Conservation (phyloP, 2,797 vertebrate genomes). For the Steatocranus sp. region DNA sequence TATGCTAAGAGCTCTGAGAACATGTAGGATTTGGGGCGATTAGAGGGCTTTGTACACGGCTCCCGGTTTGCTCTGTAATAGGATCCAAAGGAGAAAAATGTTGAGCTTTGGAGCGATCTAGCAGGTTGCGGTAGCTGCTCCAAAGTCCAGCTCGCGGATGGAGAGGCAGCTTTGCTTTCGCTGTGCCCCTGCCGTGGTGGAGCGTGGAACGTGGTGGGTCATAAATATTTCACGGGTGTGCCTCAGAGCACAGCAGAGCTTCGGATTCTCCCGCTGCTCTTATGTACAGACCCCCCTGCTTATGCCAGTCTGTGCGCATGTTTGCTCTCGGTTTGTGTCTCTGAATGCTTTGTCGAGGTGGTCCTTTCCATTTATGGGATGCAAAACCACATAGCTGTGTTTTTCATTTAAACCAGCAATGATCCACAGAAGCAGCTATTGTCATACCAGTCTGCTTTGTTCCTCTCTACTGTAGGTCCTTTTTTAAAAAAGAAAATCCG, state of each 20-base stretch:
- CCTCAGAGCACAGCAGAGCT: slow-evolving; percentile 48
- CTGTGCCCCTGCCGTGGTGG: slow-evolving; percentile 28
- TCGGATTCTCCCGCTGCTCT: slow-evolving; percentile 38
- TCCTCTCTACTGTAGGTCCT: not conserved
- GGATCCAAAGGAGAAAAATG: slow-evolving; percentile 52
- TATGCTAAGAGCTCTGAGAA: slow-evolving; percentile 26
- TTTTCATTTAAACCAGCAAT: slow-evolving; percentile 18
- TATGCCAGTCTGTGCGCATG: not conserved
- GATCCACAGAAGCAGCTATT: not conserved
- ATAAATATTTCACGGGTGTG: slow-evolving; percentile 70
- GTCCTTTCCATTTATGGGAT: slow-evolving; percentile 2
- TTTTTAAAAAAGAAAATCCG: not conserved
- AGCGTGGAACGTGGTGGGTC: slow-evolving; percentile 41
- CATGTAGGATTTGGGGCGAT: slow-evolving; percentile 33
- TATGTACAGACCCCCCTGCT: not conserved
- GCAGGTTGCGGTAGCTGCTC: slow-evolving; percentile 2
- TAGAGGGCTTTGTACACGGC: slow-evolving; percentile 30
- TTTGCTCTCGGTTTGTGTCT: slow-evolving; percentile 1
- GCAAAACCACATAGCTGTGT: not conserved
- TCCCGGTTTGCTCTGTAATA: slow-evolving; percentile 40
- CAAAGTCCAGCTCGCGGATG: slow-evolving; percentile 44
- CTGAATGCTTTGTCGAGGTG: not conserved
- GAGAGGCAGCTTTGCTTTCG: slow-evolving; percentile 26
- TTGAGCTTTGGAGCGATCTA: slow-evolving; percentile 26
- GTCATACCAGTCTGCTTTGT: not conserved